Conservation (phyloP, 2,888 invertebrate species). For the Tenthredo mesomela region DNA sequence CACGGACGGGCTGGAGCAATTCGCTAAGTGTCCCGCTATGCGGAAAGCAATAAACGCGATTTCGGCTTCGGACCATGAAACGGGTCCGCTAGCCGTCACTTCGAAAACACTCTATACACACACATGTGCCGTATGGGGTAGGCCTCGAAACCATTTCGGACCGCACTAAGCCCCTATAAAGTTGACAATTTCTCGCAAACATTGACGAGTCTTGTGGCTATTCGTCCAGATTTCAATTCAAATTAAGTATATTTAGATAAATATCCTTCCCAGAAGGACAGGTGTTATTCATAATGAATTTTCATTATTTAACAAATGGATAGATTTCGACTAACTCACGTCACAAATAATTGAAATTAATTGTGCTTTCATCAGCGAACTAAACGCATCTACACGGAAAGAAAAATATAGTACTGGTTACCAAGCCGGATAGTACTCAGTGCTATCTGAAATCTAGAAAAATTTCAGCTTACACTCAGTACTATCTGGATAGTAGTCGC, state of each 20-base stretch:
- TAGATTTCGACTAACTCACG: background rate
- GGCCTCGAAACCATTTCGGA: background rate
- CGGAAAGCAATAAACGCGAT: constrained; percentile 48
- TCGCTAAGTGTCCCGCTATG: constrained; percentile 50
- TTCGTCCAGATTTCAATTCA: constrained; percentile 23
- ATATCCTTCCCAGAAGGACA: background rate
- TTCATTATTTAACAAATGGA: background rate
- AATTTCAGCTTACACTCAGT: too few relatives aligned
- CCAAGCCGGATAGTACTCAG: too few relatives aligned
- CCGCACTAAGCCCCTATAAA: constrained; percentile 19
- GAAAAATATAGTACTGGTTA: too few relatives aligned
- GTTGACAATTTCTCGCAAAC: constrained; percentile 31
- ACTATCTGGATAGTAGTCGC: too few relatives aligned
- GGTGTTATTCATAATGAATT: background rate
- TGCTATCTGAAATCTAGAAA: too few relatives aligned
- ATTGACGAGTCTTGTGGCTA: background rate
- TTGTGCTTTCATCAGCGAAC: too few relatives aligned
- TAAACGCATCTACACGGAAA: too few relatives aligned
- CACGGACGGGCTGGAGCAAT: constrained; percentile 29
- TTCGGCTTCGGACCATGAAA: constrained; percentile 39
- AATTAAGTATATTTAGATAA: background rate
- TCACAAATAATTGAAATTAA: background rate
- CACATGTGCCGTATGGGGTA: background rate
- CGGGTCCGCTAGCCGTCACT: constrained; percentile 32
- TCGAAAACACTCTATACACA: constrained; percentile 4